Conservation (phyloP, 2,797 vertebrate genomes). For the Gobio occitaniae region DNA sequence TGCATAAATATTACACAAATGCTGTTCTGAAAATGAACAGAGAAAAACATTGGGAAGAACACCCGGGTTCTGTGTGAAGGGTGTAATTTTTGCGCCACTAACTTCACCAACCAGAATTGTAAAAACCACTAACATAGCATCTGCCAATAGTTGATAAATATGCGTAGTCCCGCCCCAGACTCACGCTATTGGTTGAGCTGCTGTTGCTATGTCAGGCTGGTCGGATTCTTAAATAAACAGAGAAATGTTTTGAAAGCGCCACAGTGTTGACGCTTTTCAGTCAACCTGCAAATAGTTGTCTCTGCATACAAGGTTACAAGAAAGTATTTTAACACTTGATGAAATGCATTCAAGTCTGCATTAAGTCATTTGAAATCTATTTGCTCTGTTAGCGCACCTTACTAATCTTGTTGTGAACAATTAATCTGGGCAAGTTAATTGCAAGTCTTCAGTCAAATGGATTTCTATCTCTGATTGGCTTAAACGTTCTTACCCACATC, state of each 20-base stretch:
- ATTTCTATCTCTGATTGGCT: background rate
- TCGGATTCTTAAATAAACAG: background rate
- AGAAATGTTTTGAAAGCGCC: background rate
- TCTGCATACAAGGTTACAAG: background rate
- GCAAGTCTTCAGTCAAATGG: background rate
- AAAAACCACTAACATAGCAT: background rate
- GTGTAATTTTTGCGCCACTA: background rate
- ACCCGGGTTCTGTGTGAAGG: background rate
- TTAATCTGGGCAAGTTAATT: background rate
- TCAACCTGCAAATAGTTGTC: background rate
- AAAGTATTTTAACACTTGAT: background rate
- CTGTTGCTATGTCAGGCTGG: background rate
- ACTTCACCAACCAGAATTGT: background rate
- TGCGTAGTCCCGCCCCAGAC: background rate
- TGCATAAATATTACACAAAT: constrained; percentile 20
- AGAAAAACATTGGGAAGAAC: constrained; percentile 39
- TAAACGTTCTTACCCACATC: background rate
- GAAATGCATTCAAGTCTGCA: background rate
- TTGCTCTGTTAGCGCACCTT: background rate
- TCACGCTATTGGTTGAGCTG: background rate
- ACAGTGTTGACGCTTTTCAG: background rate
- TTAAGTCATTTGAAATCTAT: background rate
- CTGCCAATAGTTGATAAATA: background rate
- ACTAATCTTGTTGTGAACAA: background rate
- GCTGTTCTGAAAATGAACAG: constrained; percentile 56